Evolutionary conservation across 2,113 vertebrate species (phyloP).

Genomic region (Herpetotheres cachinnans): DNA sequence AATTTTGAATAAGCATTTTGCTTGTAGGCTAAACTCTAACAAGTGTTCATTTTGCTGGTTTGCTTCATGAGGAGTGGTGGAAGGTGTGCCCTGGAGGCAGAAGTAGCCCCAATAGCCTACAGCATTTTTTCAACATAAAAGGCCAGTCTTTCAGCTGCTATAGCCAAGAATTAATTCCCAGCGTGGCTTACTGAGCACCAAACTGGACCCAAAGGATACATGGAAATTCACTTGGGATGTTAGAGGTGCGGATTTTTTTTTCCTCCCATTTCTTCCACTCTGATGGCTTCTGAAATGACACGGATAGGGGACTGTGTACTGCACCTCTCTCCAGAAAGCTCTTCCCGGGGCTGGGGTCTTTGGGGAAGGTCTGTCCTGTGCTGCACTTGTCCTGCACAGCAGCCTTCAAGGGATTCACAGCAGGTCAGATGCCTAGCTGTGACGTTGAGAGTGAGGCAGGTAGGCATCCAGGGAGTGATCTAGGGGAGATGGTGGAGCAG

Average conservation of each 20-base stretch:
- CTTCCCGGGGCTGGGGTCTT: fast-evolving
- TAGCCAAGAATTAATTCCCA: background rate
- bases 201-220: background rate
- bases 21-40: background rate
- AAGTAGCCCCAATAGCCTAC: background rate
- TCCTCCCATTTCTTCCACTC: background rate
- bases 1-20: background rate
- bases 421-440: background rate
- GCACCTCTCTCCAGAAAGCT: background rate
- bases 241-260: background rate
- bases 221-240: background rate
- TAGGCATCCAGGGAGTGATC: fast-evolving
- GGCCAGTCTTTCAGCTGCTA: background rate
- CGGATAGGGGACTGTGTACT: background rate
- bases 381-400: background rate
- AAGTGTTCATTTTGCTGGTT: background rate
- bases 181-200: background rate
- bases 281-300: background rate
- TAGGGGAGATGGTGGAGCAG: background rate
- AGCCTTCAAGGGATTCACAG: background rate
- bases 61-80: background rate
- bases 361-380: background rate
- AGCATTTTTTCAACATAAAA: background rate
- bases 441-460: background rate
- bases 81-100: background rate